Conservation (phyloP, 2,797 vertebrate species). For the Tokudaia muenninki region DNA sequence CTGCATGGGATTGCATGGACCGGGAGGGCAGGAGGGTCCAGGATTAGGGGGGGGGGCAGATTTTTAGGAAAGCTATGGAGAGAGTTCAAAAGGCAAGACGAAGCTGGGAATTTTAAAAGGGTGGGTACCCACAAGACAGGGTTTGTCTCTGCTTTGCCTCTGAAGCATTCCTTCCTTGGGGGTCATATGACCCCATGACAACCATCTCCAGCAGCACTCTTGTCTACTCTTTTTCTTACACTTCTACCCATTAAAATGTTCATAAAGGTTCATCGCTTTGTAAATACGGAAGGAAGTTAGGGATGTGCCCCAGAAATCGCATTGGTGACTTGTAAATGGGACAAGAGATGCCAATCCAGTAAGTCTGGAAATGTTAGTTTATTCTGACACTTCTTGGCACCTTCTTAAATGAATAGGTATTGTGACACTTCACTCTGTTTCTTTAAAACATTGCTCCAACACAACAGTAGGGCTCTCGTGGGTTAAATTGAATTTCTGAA, state of each 20-base stretch:
- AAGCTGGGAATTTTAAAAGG: background rate
- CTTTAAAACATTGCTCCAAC: background rate
- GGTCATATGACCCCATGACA: fast-evolving
- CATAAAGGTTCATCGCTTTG: background rate
- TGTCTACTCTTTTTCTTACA: background rate
- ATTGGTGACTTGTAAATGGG: background rate
- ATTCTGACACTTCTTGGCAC: background rate
- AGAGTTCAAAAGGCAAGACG: background rate
- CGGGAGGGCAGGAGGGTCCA: no score
- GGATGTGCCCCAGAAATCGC: background rate
- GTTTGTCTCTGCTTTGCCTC: no score
- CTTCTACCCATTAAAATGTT: background rate
- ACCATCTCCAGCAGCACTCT: background rate
- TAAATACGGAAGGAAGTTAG: background rate
- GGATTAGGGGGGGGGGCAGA: no score
- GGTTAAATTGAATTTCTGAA: background rate
- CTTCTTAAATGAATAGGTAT: background rate
- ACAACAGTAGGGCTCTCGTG: background rate
- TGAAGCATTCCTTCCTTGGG: background rate
- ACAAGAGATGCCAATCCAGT: fast-evolving
- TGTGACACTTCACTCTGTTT: background rate
- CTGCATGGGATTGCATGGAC: background rate
- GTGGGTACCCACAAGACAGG: fast-evolving
- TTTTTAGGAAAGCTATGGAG: background rate
- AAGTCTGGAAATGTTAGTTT: background rate